Conservation (phyloP, 2,797 vertebrate species). For the Lithobates sylvaticus region DNA sequence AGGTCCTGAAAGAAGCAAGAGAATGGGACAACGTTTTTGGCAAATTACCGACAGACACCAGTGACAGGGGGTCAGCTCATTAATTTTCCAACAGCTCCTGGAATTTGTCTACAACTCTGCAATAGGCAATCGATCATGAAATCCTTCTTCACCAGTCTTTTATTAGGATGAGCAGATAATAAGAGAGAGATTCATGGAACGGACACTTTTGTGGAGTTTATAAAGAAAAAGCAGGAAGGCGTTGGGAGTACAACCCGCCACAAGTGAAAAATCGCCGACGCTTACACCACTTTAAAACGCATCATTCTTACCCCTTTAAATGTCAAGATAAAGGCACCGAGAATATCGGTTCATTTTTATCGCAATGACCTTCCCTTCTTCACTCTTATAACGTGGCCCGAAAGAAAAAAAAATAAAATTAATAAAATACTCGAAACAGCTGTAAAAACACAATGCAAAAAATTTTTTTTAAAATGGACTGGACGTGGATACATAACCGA, state of each 20-base stretch:
- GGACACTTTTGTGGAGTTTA: background rate
- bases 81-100: no score
- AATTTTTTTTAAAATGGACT: background rate
- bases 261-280: constrained; percentile 27
- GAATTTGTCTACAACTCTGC: no score
- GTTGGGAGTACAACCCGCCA: constrained; percentile 28
- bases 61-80: no score
- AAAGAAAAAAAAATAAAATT: background rate
- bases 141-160: no score
- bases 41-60: no score
- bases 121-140: no score
- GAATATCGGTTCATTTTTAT: constrained; percentile 2
- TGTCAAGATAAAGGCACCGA: constrained; percentile 4
- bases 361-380: constrained; percentile 18
- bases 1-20: no score
- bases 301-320: constrained; percentile 22
- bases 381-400: background rate
- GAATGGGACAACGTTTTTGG: no score
- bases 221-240: constrained; percentile 14
- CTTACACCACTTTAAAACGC: constrained; percentile 2
- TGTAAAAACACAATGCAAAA: constrained; percentile 34
- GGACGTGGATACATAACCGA: background rate
- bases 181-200: background rate
- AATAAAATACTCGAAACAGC: constrained; percentile 26
- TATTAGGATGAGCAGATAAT: no score